These are phyloP conservation scores for Epizoanthus stellaris DNA, from an alignment of 92 coral and sea anemone species.

Conservation along the genomic window DNA sequence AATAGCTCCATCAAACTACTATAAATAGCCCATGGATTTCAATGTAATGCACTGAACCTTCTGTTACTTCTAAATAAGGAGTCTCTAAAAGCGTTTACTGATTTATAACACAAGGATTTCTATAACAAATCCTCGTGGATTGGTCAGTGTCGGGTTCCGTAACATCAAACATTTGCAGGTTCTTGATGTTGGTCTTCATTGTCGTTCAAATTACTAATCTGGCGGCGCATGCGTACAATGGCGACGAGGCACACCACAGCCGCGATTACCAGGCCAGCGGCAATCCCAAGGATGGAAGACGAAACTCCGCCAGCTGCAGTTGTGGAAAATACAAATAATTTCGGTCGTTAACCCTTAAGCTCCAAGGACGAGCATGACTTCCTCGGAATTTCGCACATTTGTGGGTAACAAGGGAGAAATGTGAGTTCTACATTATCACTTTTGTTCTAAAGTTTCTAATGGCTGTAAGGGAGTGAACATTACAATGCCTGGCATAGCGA, in stretches of 20 bases:
- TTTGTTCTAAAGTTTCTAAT: no score
- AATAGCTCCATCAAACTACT: neutral
- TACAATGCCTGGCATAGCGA: no score
- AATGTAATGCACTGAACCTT: neutral
- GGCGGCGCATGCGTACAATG: constrained; percentile 38
- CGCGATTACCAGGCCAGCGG: constrained; percentile 17
- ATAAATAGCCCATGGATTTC: neutral
- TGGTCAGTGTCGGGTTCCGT: neutral
- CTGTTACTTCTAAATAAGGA: neutral
- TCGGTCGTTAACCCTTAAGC: no score
- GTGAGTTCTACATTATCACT: no score
- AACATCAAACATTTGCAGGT: constrained; percentile 16
- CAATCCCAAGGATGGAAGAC: constrained; percentile 5
- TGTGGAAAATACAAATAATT: neutral
- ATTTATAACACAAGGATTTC: constrained; percentile 5
- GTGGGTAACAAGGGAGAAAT: no score
- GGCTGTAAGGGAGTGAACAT: no score
- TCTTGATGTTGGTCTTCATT: neutral
- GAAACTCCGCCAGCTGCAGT: constrained; percentile 15
- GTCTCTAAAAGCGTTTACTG: neutral
- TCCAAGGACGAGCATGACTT: no score
- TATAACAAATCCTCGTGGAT: neutral
- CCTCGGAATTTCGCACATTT: no score
- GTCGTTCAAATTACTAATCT: constrained; percentile 2
- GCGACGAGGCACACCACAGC: constrained; percentile 26